Base-by-base conservation (phyloP, 2,888 invertebrate genomes). In the Drosophila rellima region DNA sequence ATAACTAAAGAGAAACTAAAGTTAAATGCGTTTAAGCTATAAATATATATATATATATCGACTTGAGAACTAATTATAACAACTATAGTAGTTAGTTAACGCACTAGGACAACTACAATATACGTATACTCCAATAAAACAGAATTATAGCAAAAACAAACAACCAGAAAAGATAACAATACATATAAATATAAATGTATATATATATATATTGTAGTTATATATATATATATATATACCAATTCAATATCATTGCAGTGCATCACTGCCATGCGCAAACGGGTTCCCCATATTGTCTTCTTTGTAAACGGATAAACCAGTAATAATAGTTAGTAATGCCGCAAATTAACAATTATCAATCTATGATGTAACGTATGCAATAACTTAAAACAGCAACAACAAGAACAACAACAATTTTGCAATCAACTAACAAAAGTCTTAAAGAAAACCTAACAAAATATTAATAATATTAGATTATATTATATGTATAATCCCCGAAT, bases 251-350 rank as follows among this genome's bases (percentile, higher is more conserved):
- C 86, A 77, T 85, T 77, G 88, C 85, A 85, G 85, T 85, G 85
- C 78, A 83, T 86, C 85, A 85, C 85, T 85, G 85, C 88, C 88
- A 85, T 74, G 83, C 72, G 79, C 83, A 88, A 78, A 88, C 85
- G 88, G 85, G 85, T 85, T 79, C 68, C 73, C 81, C 70, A 69
- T 63, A 74, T 75, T 79, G 80, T 86, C 80, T 80, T 84, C 78
- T 84, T 68, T 72, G 65, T 57, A 70, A 70, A 68, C 57, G 35
- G 68, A 63, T 50, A 56, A 33, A 48, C 48, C 48, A 48, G 54
- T 18, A 61, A 40, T 35, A 59, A 77, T 71, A 75, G 67, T 55
- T 62, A 63, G 69, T 71, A 67, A 77, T 10, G 10, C 50, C 39
- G 48, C 54, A 54, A 40, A 45, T 26, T 33, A 50, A 64, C 50